Percentiles rank a stretch among this genome's conserved stretches.
Evolutionary conservation across 2,797 vertebrate genomes (phyloP).

Genomic region (Urophycis tenuis): DNA sequence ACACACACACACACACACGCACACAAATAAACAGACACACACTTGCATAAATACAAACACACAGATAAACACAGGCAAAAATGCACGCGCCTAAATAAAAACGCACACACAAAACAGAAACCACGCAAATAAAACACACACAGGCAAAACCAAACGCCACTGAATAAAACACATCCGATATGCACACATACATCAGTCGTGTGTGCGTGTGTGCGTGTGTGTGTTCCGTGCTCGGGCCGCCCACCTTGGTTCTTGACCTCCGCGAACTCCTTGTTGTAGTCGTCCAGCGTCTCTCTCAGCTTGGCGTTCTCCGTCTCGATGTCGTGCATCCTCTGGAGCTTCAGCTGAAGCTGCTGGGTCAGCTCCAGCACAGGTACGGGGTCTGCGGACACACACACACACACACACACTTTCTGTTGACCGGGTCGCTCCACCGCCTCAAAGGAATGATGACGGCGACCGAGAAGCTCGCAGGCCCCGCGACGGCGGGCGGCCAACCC

Average conservation of each 20-base stretch:
- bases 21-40: background rate
- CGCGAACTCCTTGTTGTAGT: slow-evolving; percentile 98
- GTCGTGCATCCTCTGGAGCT: slow-evolving; percentile 96
- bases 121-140: background rate
- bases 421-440: background rate
- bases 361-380: slow-evolving; percentile 91
- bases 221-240: no score
- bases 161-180: background rate
- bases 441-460: slow-evolving; percentile 29
- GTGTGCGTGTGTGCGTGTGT: background rate
- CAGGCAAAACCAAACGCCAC: background rate
- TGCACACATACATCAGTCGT: background rate
- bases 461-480: slow-evolving; percentile 56
- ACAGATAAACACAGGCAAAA: background rate
- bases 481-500: slow-evolving; percentile 42
- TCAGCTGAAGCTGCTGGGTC: slow-evolving; percentile 95
- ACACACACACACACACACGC: background rate
- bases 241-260: slow-evolving; percentile 99
- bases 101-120: background rate
- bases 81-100: background rate
- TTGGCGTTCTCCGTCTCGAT: slow-evolving; percentile 99
- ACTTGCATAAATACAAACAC: background rate
- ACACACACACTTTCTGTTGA: background rate
- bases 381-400: slow-evolving; percentile 68
- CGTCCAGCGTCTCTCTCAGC: slow-evolving; percentile 95